Evolutionary conservation across 2,888 invertebrate species (phyloP), one percentile per base, ranked within the genome.

Genomic region (Dichetophora obliterata): DNA sequence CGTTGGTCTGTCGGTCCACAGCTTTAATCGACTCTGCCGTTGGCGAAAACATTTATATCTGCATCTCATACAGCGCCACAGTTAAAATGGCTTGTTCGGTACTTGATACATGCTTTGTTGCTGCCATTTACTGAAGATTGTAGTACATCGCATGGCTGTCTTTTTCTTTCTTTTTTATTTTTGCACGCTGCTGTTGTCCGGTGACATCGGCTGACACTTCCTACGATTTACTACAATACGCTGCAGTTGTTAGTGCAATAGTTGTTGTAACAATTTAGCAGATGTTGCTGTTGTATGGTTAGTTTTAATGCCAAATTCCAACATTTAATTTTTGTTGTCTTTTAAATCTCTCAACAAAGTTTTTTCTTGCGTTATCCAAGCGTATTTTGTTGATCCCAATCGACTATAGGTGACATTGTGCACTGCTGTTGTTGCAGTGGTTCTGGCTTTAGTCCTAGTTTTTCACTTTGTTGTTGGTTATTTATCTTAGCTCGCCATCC

Each of bases 311-410:
- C 11, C 43, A 73, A 73, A 73, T 59, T 73, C 61, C 72, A 61
- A 43, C 50, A n/a, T 73, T 61, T 31, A 73, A 73, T 50, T 63
- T 34, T 59, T 59, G 22, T 61, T 63, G 72, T 59, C 22, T 50
- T 11, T 68, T 50, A 50, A 43, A 50, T 6, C 19, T 50, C 16
- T 27, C 19, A 9, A 8, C 57, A 3, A 27, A 52, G 11, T 66
- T 22, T 16, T 66, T 27, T n/a, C 34, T n/a, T 50, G 8, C 37
- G 6, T 5, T 34, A 31, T n/a, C 63, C 6, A 11, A n/a, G n/a
- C 34, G n/a, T n/a, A n/a, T 57, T 70, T 57, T 48, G 50, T 73
- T 73, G 73, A 73, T 73, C 63, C 63, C 73, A 73, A 63, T 63
- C 63, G 73, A 63, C 63, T 73, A 27, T 24, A 63, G 50, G 52